Evolutionary conservation across 2,797 vertebrate species (phyloP), one percentile per base, ranked within the genome.

Genomic region (Sphenodon punctatus): DNA sequence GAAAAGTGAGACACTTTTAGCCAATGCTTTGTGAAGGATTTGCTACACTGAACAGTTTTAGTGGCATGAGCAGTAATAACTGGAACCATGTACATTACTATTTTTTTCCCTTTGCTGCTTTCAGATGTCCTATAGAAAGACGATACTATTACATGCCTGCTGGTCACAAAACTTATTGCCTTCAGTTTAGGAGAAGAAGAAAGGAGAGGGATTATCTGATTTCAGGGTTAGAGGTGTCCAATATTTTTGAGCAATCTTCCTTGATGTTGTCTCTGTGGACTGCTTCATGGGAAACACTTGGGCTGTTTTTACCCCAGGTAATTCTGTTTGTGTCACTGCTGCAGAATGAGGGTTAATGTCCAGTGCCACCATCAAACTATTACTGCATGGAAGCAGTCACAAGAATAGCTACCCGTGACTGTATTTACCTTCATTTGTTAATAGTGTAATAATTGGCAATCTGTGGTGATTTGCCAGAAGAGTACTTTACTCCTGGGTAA

Each of bases 61-160:
- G 75, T 76, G 78, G 61, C 19, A 22, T 70, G 87, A 83, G 85
- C 75, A 86, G 86, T 82, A 90, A 74, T 91, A 90, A 90, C 86
- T 82, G 86, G 89, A 90, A 80, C 82, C 75, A 61, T 67, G 77
- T 64, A 46, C 65, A 56, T 70, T 14, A 60, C 25, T 68, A 66
- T 72, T 78, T 61, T 85, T 68, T 60, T 58, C 83, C 19, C 69
- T 67, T 60, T 78, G 70, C 71, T 90, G 75, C 55, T 90, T 81
- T 73, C 42, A 43, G 58, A 36, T 83, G 30, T 81, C 67, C 86
- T 80, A 7, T 41, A 86, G 79, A 76, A 85, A 43, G 30, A 38
- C 58, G 79, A 66, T 7, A 3, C 49, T 49, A 38, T 68, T 60
- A 43, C 0, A 1, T 58, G 73, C 79, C 77, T 78, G 84, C 34